Conservation (phyloP, 53 echinoderm and acorn worm genomes). For the Henricia sp. region DNA sequence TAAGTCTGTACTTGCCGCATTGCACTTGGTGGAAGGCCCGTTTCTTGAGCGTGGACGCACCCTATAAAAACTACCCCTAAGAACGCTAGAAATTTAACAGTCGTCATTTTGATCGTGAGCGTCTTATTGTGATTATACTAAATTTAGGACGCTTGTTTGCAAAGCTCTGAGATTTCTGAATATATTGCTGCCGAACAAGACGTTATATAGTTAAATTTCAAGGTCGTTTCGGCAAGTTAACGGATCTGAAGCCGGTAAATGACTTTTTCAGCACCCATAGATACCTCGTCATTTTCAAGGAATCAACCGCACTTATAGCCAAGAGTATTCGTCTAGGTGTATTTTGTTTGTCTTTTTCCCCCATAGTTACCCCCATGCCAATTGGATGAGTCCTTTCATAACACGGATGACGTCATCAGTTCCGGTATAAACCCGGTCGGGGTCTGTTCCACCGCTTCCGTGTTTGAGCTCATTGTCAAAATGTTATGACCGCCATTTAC, state of each 20-base stretch:
- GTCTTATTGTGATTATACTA: background rate
- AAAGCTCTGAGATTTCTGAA: background rate
- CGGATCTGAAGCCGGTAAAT: background rate
- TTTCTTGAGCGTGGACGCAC: constrained; percentile 32
- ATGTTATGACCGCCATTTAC: background rate
- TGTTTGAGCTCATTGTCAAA: background rate
- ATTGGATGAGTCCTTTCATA: constrained; percentile 6
- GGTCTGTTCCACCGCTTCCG: constrained; percentile 9
- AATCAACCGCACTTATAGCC: background rate
- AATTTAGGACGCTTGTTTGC: background rate
- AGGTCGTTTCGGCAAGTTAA: constrained; percentile 8
- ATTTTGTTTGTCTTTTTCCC: background rate
- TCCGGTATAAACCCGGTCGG: background rate
- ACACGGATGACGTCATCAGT: background rate
- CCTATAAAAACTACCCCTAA: constrained; percentile 25
- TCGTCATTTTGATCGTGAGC: constrained; percentile 1
- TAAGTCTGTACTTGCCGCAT: background rate
- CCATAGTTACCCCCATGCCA: background rate
- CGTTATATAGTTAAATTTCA: constrained; percentile 34
- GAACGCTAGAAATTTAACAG: background rate
- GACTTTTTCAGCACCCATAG: background rate
- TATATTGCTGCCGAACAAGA: background rate
- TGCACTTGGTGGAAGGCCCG: constrained; percentile 27
- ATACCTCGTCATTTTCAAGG: background rate
- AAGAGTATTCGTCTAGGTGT: background rate